Base-by-base conservation (phyloP, 2,888 invertebrate species). In the Pheosia gnoma region DNA sequence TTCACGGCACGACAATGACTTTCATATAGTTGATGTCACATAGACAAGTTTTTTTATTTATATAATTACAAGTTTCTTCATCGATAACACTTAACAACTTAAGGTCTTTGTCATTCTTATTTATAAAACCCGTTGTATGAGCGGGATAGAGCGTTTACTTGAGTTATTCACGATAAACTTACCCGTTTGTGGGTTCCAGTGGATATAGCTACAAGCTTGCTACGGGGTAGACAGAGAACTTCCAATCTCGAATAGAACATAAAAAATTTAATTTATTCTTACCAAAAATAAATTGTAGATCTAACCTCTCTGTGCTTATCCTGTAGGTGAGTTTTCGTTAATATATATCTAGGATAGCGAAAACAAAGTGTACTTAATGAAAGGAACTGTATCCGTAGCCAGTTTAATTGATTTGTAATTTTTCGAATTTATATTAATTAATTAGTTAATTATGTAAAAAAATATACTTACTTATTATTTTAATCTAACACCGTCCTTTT, bases 361-460 rank as follows among this genome's bases (percentile, higher is more conserved):
- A 25, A 25, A 51, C 13, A 37, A 53, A 36, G 37, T 37, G 53
- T 55, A 55, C 55, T 55, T 55, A 55, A 55, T 39, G 13, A 6
- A 55, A 39, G 36, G 10, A 36, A 36, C 8, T 54, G 25, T 54
- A 38, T 25, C 10, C 3, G 3, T 51, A 51, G 51, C 11, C 11
- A 53, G 38, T 37, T 25, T 10, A 37, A 53, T 37, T 53, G 8
- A 3, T 13, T 49, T 11, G 5, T 36, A 36, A 36, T 52, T 52
- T 52, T 52, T 52, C 52, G 52, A 52, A 52, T 52, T 52, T 52
- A 52, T 52, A 49, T 49, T 49, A 13, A 13, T 6, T 49, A 49
- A 52, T 52, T 36, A 52, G 36, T 52, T 36, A 52, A 52, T 52
- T 36, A 52, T 52, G 52, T 36, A 52, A n/a, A 49, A 49, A 45